A percentile compares a stretch with the other conserved stretches of the same genome.
These are phyloP conservation scores for Copidosoma aretas DNA, from an alignment of 2,888 invertebrate species.

Conservation along the genomic window DNA sequence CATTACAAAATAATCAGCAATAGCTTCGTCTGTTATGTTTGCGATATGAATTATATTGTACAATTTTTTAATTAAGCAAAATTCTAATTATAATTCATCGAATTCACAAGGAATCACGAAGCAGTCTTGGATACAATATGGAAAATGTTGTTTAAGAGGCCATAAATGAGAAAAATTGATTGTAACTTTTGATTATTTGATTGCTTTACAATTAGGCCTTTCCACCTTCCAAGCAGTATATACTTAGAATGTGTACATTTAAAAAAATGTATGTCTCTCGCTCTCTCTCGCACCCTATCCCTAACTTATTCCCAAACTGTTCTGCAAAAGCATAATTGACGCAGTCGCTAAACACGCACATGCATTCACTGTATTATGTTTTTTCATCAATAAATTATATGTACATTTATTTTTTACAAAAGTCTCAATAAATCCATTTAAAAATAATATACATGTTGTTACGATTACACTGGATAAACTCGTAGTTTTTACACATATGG, in stretches of 20 bases:
- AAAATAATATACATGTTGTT: conserved; percentile 26
- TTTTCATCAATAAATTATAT: conserved; percentile 30
- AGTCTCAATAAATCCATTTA: conserved; percentile 20
- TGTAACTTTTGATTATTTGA: conserved; percentile 29
- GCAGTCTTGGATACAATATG: background rate
- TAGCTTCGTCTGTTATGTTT: conserved; percentile 8
- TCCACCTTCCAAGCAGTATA: conserved; percentile 28
- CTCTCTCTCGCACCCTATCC: background rate
- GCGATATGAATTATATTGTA: conserved; percentile 7
- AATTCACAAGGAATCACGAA: background rate
- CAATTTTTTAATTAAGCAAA: background rate
- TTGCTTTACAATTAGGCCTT: conserved; percentile 40
- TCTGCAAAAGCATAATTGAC: conserved; percentile 41
- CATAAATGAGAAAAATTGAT: conserved; percentile 21
- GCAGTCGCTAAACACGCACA: conserved; percentile 33
- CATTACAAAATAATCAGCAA: background rate
- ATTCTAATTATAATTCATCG: background rate
- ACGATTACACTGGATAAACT: conserved; percentile 14
- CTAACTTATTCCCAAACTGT: background rate
- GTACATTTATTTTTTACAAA: conserved; percentile 31
- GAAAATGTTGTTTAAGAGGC: conserved; percentile 3
- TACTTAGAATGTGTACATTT: conserved; percentile 24
- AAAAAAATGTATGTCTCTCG: background rate
- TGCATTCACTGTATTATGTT: conserved; percentile 19
- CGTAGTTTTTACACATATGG: background rate